phyloP scores from a whole-genome alignment of 2,113 vertebrate species.

The Erpornis zantholeuca region DNA sequence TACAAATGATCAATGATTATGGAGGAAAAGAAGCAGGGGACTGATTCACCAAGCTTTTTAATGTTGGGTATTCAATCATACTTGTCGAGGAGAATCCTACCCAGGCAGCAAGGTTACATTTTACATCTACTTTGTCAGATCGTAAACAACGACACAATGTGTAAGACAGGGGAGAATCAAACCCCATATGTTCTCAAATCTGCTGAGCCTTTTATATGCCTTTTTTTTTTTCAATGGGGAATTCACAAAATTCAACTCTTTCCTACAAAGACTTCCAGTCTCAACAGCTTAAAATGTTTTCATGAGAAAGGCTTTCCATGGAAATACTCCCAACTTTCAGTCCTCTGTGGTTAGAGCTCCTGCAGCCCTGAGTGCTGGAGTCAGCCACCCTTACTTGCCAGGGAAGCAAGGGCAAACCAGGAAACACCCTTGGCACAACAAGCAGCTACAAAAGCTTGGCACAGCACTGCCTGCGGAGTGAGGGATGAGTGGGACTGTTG shows the following conservation, averaged over 20 bases:
- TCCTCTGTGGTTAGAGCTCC: neutral
- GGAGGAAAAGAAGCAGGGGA: neutral
- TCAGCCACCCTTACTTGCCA: neutral
- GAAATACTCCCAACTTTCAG: neutral
- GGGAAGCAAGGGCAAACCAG: neutral
- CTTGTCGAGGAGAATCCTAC: neutral
- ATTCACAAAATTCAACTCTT: neutral
- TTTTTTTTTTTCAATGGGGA: neutral
- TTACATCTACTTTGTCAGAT: conserved; percentile 20
- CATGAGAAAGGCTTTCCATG: neutral
- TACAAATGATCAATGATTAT: neutral
- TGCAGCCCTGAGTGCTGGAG: neutral
- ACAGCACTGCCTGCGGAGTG: neutral
- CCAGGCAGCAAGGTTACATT: neutral
- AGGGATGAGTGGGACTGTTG: neutral
- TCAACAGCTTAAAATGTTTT: neutral
- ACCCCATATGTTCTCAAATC: conserved; percentile 34
- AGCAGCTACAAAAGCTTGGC: neutral
- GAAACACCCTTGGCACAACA: neutral
- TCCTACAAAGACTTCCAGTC: neutral
- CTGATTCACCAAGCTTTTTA: neutral
- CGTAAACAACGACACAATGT: neutral
- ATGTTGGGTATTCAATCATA: neutral
- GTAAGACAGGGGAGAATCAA: conserved; percentile 32
- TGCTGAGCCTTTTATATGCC: neutral